These are phyloP conservation scores for Gorsachius goisagi DNA, from an alignment of 2,113 vertebrate species.

Conservation along the genomic window DNA sequence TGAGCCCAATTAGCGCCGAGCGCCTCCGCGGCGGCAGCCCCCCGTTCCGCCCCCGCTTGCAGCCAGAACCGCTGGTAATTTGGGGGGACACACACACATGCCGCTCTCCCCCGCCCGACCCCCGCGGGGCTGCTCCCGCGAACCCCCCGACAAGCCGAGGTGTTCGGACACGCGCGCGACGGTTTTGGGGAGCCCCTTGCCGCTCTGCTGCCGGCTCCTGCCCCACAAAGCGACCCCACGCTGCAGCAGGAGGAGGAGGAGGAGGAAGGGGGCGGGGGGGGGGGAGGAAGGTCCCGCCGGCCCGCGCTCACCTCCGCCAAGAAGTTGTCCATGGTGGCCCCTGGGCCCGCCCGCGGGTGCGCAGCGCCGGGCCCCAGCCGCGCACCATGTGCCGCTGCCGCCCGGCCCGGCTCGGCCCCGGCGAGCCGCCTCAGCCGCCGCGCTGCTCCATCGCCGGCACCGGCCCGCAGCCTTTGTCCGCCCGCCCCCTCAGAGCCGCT, in stretches of 20 bases:
- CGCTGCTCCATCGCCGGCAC: constrained; percentile 18
- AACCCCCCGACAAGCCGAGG: background rate
- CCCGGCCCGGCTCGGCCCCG: background rate
- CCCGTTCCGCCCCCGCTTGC: background rate
- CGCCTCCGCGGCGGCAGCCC: background rate
- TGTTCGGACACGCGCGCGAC: background rate
- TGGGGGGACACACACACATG: no score
- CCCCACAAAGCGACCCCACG: background rate
- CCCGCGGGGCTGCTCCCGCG: background rate
- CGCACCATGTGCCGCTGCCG: constrained; percentile 26
- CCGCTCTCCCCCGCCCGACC: no score
- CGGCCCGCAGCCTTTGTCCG: constrained; percentile 18
- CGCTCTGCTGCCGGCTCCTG: background rate
- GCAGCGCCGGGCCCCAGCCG: background rate
- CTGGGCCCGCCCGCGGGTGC: background rate
- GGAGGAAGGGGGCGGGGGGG: background rate
- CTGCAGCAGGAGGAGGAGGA: background rate
- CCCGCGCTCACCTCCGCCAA: constrained; percentile 42
- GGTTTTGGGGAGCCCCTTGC: background rate
- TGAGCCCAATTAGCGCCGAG: accelerated
- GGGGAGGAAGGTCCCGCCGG: background rate
- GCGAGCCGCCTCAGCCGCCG: background rate
- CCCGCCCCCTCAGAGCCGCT: constrained; percentile 4
- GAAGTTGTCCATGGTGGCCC: constrained; percentile 45
- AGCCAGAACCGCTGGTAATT: background rate